phyloP scores from a whole-genome alignment of 1,140 invertebrate genomes.

The Ruditapes philippinarum region DNA sequence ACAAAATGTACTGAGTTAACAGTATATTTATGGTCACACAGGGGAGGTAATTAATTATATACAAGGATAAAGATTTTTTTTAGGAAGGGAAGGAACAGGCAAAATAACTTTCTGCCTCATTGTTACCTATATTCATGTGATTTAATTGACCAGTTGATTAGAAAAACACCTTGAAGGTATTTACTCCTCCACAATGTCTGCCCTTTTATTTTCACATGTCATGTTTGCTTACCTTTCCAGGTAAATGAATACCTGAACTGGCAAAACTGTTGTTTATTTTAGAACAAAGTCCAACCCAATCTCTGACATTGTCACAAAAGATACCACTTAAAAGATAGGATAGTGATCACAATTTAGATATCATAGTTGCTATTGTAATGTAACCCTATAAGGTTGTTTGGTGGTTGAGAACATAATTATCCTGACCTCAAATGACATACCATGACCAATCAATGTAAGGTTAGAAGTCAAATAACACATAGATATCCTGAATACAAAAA shows the following conservation, averaged over 20 bases:
- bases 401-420: too few relatives aligned
- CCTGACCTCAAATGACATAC: too few relatives aligned
- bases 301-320: background rate
- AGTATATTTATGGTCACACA: too few relatives aligned
- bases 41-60: too few relatives aligned
- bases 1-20: too few relatives aligned
- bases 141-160: conserved; percentile 27
- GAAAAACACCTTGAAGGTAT: background rate
- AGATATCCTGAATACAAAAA: too few relatives aligned
- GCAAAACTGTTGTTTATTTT: background rate
- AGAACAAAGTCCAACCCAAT: background rate
- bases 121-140: background rate
- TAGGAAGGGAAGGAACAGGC: background rate
- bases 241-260: background rate
- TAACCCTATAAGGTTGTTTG: too few relatives aligned
- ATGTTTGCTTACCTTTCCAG: background rate
- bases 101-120: conserved; percentile 13
- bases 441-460: too few relatives aligned
- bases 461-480: too few relatives aligned
- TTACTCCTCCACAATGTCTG: conserved; percentile 1
- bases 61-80: too few relatives aligned
- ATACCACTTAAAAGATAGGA: background rate
- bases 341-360: background rate
- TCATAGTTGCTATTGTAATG: background rate
- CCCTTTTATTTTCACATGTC: background rate